Conservation (phyloP, 2,797 vertebrate species). For the Bradypodion ventrale region DNA sequence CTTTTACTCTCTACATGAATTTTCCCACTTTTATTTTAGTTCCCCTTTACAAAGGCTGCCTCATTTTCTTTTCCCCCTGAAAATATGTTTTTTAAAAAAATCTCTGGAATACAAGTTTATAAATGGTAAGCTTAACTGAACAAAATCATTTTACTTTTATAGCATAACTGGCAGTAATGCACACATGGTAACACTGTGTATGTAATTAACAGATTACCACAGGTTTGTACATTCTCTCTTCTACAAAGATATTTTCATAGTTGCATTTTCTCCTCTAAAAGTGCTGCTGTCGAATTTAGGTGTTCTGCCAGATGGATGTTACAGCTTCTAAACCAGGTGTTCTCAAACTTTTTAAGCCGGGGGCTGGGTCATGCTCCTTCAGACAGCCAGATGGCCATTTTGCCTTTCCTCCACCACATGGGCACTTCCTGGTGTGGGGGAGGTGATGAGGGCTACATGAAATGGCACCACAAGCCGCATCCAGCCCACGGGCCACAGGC, state of each 20-base stretch:
- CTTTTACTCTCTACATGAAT: not conserved
- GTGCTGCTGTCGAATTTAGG: not conserved
- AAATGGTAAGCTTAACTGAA: slow-evolving; percentile 20
- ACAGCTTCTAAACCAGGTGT: not conserved
- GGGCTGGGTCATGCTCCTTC: too few species aligned
- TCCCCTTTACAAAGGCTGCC: not conserved
- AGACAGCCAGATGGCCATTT: too few species aligned
- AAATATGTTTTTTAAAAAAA: not conserved
- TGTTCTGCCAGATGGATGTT: slow-evolving; percentile 24
- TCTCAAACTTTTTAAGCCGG: too few species aligned
- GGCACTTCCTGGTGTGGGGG: too few species aligned
- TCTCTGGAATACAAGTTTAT: not conserved
- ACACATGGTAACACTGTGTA: not conserved
- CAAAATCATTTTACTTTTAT: slow-evolving; percentile 14
- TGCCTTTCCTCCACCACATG: too few species aligned
- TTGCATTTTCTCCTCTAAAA: not conserved
- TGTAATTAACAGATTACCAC: slow-evolving; percentile 21
- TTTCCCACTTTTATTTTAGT: not conserved
- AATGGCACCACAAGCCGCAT: too few species aligned
- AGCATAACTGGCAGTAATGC: not conserved
- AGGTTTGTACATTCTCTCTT: slow-evolving; percentile 6
- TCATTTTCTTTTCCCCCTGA: not conserved
- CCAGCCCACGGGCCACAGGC: too few species aligned
- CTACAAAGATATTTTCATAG: slow-evolving; percentile 15
- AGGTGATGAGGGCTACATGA: too few species aligned